Evolutionary conservation across 2,888 invertebrate genomes (phyloP).

Genomic region (Diarsia mendica): DNA sequence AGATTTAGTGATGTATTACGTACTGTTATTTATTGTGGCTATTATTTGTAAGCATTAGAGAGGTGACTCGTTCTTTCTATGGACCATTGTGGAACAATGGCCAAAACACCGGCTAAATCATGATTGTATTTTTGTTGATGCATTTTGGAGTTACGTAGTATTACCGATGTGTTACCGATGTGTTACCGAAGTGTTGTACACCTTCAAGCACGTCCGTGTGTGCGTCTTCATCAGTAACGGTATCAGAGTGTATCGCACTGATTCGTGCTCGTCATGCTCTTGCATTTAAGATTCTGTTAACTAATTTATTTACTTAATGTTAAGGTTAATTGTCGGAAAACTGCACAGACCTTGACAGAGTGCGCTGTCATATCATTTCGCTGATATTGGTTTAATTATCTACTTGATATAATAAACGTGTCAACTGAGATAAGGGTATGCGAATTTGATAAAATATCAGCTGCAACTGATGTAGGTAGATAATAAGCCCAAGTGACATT

Average conservation of each 20-base stretch:
- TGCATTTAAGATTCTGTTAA: constrained; percentile 20
- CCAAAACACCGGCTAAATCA: constrained; percentile 16
- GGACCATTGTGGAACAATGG: constrained; percentile 13
- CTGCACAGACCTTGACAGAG: constrained; percentile 29
- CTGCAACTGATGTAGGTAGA: constrained; percentile 16
- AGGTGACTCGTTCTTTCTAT: constrained; percentile 21
- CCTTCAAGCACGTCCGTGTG: constrained; percentile 27
- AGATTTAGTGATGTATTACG: constrained; percentile 44
- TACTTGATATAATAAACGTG: constrained; percentile 15
- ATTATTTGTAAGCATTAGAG: constrained; percentile 30
- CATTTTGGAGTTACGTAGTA: constrained; percentile 18
- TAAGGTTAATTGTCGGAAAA: constrained; percentile 20
- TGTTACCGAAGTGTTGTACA: constrained; percentile 16
- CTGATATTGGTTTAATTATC: constrained; percentile 48
- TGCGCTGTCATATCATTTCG: constrained; percentile 29
- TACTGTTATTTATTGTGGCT: constrained; percentile 40
- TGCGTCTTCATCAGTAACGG: constrained; percentile 44
- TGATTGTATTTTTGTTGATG: constrained; percentile 16
- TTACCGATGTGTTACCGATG: constrained; percentile 17
- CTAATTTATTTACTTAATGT: constrained; percentile 9
- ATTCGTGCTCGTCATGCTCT: constrained; percentile 29
- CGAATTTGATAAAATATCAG: constrained; percentile 26
- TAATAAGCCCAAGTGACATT: constrained; percentile 7
- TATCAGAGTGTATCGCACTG: constrained; percentile 27
- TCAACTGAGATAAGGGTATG: constrained; percentile 27